Evolutionary conservation across 2,888 invertebrate species (phyloP), one percentile per base, ranked within the genome.

Genomic region (Acronicta psi): DNA sequence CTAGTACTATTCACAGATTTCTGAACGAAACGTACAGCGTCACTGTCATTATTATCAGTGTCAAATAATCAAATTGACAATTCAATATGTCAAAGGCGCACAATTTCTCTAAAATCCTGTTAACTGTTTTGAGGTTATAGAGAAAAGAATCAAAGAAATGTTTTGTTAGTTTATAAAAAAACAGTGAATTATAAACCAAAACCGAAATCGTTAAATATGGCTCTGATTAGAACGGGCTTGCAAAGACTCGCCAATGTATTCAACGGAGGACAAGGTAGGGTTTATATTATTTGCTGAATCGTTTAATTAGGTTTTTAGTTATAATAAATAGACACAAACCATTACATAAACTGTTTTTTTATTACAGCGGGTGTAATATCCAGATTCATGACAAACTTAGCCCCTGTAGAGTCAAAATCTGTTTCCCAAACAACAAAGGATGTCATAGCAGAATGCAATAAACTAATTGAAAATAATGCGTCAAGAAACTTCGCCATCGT

Each of bases 401-500:
- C 84, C 17, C 83, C 87, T 13, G 47, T 73, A 38, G 84, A 85
- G 31, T 81, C 77, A 20, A 84, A 87, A 75, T 61, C 83, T 9
- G 72, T 76, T 2, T 56, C 78, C 11, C 83, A 90, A 68, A 85
- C 86, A 6, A 83, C 89, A 1, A 89, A 90, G 55, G 96, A 95
- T 57, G 94, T 96, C 6, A 94, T 96, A 62, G 85, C 92, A 9
- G 95, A 95, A 63, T 96, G 97, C 38, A 97, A 97, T 77, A 88
- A 91, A 49, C 94, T 96, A 68, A 93, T 97, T 20, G 88, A 92
- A 67, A 89, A 94, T 13, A 90, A 94, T 37, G 88, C 94, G 11
- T 96, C 96, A 6, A 92, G 97, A 37, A 93, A 96, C 65, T 98
- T 98, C 89, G 98, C 98, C 0, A 95, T 98, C 1, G 95, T 98